Evolutionary conservation across 1,140 invertebrate genomes (phyloP), one percentile per base, ranked within the genome.

Genomic region (Physella acuta): DNA sequence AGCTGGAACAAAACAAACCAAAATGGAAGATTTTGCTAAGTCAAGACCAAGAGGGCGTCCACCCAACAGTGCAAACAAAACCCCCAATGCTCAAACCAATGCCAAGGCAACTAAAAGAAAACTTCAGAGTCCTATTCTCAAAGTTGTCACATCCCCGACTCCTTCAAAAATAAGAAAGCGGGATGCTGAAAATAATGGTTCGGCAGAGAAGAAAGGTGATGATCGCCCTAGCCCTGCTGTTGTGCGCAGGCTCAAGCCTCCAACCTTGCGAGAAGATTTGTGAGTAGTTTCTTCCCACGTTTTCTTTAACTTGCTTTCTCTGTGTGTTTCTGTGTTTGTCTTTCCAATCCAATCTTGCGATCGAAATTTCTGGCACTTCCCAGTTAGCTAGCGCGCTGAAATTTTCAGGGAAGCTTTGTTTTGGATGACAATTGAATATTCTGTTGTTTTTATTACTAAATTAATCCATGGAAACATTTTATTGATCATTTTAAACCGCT

Each of bases 1-100:
- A 63, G 61, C 71, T 30, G 71, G 68, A 34, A 71, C 71, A 49
- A 74, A 71, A 58, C 75, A 76, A 56, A 73, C 73, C 31, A 76
- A 75, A 75, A 62, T 74, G 20, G 69, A 74, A 56, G 73, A 74
- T 64, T 76, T 75, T 64, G 51, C 60, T 30, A 60, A 65, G 26
- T 33, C 66, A 16, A 67, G 39, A 26, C n/a, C n/a, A n/a, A n/a
- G n/a, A n/a, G 55, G 67, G 30, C 31, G 26, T 20, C 26, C 26
- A 49, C 30, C 26, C 37, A 44, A 63, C 20, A 68, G 69, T 64
- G 70, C 26, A 36, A 59, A 61, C 64, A 66, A 68, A 37, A 53
- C 56, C 34, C 28, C 34, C 62, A 63, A 44, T 39, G 70, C 20
- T 51, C 44, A 31, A 53, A 49, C 37, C 26, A 62, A 49, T 20